phyloP scores from a whole-genome alignment of 92 coral and sea anemone genomes.

The Parazoanthus atlanticus region DNA sequence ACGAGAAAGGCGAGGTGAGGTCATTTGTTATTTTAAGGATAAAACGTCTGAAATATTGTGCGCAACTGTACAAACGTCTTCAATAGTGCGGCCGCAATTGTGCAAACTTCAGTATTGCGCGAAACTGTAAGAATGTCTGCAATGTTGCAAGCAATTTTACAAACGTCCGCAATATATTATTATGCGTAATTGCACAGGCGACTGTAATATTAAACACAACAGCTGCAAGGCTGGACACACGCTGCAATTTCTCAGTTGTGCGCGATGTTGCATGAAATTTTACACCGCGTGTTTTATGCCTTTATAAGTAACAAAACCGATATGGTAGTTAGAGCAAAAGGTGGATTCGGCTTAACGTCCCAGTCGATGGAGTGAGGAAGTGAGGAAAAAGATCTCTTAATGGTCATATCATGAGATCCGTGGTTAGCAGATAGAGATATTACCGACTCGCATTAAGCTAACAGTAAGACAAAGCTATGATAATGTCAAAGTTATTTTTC shows the following conservation, averaged over 20 bases:
- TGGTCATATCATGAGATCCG: neutral
- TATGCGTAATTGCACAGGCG: neutral
- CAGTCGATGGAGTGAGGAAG: neutral
- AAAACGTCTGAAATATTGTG: too few species aligned
- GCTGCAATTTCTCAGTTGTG: neutral
- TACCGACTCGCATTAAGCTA: too few species aligned
- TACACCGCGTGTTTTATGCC: neutral
- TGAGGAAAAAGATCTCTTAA: neutral
- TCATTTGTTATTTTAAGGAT: neutral
- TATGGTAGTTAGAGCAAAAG: too few species aligned
- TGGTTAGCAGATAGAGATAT: neutral
- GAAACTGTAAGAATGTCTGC: too few species aligned
- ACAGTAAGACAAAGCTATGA: too few species aligned
- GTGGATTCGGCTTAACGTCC: neutral
- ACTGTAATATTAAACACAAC: neutral
- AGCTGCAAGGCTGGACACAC: neutral
- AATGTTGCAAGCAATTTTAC: too few species aligned
- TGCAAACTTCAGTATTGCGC: too few species aligned
- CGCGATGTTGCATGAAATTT: neutral
- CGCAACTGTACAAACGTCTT: neutral
- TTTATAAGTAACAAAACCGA: too few species aligned
- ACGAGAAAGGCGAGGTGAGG: conserved; percentile 78
- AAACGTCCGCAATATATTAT: too few species aligned
- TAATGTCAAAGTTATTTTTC: too few species aligned
- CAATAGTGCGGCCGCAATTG: too few species aligned